A percentile compares a stretch with the other conserved stretches of the same genome.
Conservation (phyloP, 1,140 invertebrate species). For the Cryptotermes secundus region DNA sequence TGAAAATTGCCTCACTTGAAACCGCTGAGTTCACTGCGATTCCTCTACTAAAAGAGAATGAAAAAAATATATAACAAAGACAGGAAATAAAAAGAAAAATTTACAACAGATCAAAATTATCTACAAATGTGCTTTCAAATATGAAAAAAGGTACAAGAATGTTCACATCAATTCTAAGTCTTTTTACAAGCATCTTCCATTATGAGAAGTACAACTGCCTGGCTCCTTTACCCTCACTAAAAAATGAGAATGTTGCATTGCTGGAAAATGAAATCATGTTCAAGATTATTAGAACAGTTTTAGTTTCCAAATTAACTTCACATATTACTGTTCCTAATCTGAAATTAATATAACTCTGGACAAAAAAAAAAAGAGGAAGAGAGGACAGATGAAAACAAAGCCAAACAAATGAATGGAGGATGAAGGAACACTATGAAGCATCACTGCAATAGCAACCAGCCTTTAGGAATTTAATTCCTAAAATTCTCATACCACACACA, state of each 20-base stretch:
- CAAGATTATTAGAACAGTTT: neutral
- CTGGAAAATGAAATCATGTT: neutral
- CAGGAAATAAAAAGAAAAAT: constrained; percentile 19
- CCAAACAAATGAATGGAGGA: neutral
- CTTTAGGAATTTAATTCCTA: neutral
- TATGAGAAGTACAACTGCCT: neutral
- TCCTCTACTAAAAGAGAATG: constrained; percentile 19
- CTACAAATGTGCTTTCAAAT: constrained; percentile 25
- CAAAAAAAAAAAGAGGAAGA: neutral
- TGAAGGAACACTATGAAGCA: neutral
- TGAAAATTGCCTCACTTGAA: constrained; percentile 24
- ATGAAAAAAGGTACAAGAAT: constrained; percentile 27
- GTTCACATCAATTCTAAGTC: constrained; percentile 28
- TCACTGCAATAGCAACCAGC: neutral
- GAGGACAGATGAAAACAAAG: no score
- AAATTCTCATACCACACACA: neutral
- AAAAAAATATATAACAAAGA: constrained; percentile 15
- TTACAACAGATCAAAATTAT: constrained; percentile 28
- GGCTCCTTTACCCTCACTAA: neutral
- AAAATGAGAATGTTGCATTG: neutral
- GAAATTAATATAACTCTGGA: neutral
- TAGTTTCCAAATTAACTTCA: neutral
- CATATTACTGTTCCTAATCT: neutral
- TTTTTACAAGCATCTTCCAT: constrained; percentile 26
- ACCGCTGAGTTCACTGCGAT: neutral